Evolutionary conservation across 2,113 vertebrate species (phyloP), one percentile per base, ranked within the genome.

Genomic region (Odontesthes bonariensis): DNA sequence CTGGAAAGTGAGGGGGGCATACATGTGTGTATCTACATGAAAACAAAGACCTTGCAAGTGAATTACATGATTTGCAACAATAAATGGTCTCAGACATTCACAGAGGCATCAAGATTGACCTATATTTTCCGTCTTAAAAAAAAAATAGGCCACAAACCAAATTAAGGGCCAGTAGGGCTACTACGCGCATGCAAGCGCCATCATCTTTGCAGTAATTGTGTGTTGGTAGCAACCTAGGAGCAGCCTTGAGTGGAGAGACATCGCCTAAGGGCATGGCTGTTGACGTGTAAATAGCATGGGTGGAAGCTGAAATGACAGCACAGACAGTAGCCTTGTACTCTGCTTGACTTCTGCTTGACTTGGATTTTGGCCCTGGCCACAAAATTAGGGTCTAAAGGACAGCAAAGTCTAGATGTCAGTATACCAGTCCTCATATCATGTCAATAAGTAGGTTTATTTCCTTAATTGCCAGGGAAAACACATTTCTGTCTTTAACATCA

Each of bases 111-210:
- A 73, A 84, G 67, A 75, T 47, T 93, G 94, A 93, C 94, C 93
- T 92, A 94, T 77, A 93, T 94, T 90, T 82, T 82, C 65, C 20
- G 71, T 79, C 82, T 63, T 87, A 85, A 90, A 91, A 91, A 90
- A 91, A 91, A 92, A 91, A 91, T 94, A 92, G 91, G 89, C 88
- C 88, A 89, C 55, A 90, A 76, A 82, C 86, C 85, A 91, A 92
- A 94, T 89, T 89, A 89, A 90, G 83, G 89, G 83, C 76, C 90
- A 80, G 76, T 51, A 82, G 74, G 89, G 77, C 70, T 59, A 72
- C 52, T 11, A 55, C 77, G 60, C 27, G 58, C 72, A 80, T 59
- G 82, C 88, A 89, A 92, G 91, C 81, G 72, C 77, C 88, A 70
- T 79, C 82, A 65, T 90, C 89, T 86, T 91, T 81, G 53, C 84